Evolutionary conservation across 2,797 vertebrate species (phyloP).

Genomic region (Sphaeramia orbicularis): DNA sequence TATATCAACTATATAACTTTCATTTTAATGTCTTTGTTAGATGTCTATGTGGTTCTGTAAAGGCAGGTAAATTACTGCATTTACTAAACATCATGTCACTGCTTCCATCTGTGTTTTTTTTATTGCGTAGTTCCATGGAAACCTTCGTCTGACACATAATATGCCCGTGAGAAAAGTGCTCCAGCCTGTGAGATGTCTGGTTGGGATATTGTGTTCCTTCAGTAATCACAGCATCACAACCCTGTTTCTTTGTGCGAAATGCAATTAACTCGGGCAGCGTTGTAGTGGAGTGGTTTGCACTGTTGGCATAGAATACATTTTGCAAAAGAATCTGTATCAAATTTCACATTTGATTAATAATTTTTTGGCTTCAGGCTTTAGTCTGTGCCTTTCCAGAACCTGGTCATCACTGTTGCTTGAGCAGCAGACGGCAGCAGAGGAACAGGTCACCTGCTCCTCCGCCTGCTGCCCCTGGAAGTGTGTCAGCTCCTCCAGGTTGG

Average conservation of each 20-base stretch:
- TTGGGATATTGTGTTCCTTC: conserved; percentile 12
- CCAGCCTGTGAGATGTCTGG: neutral
- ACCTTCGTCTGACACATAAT: conserved; percentile 20
- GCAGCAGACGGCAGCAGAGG: conserved; percentile 25
- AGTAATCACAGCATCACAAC: neutral
- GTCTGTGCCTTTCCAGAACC: conserved; percentile 24
- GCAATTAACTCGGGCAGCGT: neutral
- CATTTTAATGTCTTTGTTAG: conserved; percentile 28
- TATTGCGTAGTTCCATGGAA: conserved; percentile 9
- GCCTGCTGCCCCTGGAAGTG: conserved; percentile 60
- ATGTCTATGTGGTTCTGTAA: conserved; percentile 6
- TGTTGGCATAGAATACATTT: neutral
- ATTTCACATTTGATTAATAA: neutral
- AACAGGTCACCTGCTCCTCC: conserved; percentile 52
- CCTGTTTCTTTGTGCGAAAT: neutral
- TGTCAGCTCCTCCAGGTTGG: conserved; percentile 79
- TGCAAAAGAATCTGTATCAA: neutral
- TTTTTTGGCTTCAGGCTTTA: neutral
- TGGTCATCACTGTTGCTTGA: conserved; percentile 26
- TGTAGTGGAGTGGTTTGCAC: neutral
- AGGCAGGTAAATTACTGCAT: conserved; percentile 20
- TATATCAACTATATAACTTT: conserved; percentile 8
- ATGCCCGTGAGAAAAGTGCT: conserved; percentile 3
- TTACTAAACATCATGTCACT: conserved; percentile 8
- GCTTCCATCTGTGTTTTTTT: conserved; percentile 13